phyloP scores from a whole-genome alignment of 2,113 vertebrate genomes.

The Polypterus senegalus region DNA sequence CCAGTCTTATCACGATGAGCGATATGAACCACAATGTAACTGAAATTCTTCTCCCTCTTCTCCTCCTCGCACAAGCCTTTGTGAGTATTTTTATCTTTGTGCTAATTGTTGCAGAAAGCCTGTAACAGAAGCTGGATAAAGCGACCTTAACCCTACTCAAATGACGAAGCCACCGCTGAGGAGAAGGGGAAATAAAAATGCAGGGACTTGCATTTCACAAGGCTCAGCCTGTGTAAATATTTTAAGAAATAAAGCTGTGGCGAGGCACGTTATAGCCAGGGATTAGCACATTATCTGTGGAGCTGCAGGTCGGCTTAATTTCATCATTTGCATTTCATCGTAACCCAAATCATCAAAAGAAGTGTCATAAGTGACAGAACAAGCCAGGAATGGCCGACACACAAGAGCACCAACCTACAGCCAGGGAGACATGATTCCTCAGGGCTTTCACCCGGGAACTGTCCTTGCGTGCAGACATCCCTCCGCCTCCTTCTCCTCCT shows the following conservation, averaged over 20 bases:
- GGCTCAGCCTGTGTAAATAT: background rate
- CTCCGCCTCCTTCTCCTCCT: too few species aligned
- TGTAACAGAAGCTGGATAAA: background rate
- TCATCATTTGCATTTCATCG: background rate
- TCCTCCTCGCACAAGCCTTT: conserved; percentile 5
- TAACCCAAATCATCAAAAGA: too few species aligned
- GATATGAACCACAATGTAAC: too few species aligned
- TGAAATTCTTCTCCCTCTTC: conserved; percentile 12
- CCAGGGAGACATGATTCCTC: too few species aligned
- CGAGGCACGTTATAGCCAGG: background rate
- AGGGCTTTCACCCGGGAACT: too few species aligned
- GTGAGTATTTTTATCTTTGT: conserved; percentile 33
- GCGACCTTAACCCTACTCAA: background rate
- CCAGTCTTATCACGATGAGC: too few species aligned
- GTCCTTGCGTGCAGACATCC: too few species aligned
- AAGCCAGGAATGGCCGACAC: too few species aligned
- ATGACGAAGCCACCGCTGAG: background rate
- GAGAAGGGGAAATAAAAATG: background rate
- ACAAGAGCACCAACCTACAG: too few species aligned
- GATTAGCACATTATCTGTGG: background rate
- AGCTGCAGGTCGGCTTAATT: background rate
- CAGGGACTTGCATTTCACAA: background rate
- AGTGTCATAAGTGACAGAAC: too few species aligned
- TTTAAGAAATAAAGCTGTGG: background rate
- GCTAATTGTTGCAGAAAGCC: background rate